Base-by-base conservation (phyloP, 2,113 vertebrate genomes). In the Pomatostomus ruficeps region DNA sequence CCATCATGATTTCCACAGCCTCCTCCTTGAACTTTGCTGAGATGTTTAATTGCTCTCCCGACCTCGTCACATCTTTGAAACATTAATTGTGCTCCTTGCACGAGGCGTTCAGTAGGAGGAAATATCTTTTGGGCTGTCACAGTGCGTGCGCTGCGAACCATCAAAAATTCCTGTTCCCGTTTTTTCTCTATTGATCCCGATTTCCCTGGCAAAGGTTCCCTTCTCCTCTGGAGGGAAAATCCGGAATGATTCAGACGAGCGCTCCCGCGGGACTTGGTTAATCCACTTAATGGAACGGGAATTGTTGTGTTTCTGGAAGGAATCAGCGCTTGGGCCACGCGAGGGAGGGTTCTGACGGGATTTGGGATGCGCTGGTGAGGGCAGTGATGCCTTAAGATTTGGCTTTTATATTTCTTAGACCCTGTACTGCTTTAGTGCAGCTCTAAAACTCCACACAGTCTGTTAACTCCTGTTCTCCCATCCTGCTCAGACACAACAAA, bases 191-290 rank as follows among this genome's bases (percentile, higher is more conserved):
- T 40, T 77, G 81, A 88, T 90, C 93, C 88, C 35, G 42, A 61
- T 86, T 92, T 90, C 46, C 33, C 85, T 90, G 81, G 85, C 86
- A 74, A 84, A 95, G 45, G 28, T 83, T 95, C 67, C 20, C 43
- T 91, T 89, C 86, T 92, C 48, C 52, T 96, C 74, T 84, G 51
- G 66, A 87, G 51, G 52, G 70, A 92, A 88, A 89, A 88, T 46
- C 78, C 63, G 55, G 67, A 68, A 51, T 83, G 67, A 96, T 74
- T 88, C 89, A 59, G 75, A 70, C 5, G 40, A 93, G 40, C 19
- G 8, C 45, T 87, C 77, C 67, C 19, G 10, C 63, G 42, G 23
- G 63, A 70, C 67, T 80, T 29, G 79, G 6, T 57, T 89, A 82
- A 68, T 88, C 70, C 67, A 89, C 38, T 87, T 81, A 81, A 88